Evolutionary conservation across 2,113 vertebrate genomes (phyloP), one percentile per base, ranked within the genome.

Genomic region (Hyaena hyaena): DNA sequence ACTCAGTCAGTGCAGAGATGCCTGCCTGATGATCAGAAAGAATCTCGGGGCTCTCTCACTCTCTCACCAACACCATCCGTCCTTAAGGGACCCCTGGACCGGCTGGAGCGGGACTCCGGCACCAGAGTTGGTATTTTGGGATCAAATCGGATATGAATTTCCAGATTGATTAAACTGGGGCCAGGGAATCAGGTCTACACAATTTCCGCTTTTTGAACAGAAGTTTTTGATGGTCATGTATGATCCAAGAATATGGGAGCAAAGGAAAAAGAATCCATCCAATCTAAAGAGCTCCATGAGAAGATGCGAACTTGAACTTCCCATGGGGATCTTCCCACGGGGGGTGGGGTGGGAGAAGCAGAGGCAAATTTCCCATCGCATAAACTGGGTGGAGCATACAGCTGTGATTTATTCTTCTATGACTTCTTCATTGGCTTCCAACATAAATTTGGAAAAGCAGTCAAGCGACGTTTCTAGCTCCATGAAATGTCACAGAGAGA

Each of bases 361-460:
- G 58, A 19, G 21, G 58, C 58, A 23, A 23, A 61, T 61, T 61
- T 23, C 58, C 58, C 21, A 9, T 61, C 21, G 23, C 58, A 61
- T 61, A 61, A 21, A 61, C 33, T 10, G 24, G 7, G 2, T 8
- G 10, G 5, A 4, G 69, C 48, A 14, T 16, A 10, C 1, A 12
- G 17, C 31, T 71, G 23, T 35, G 66, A 11, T 23, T 81, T 35
- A 61, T 21, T 43, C 21, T 21, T n/a, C 73, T 11, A 26, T 19
- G 23, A 35, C 65, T 48, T 61, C n/a, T 50, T 88, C 19, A 39
- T 21, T 39, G 65, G 26, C 28, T 58, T 45, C 63, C 39, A 58
- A 39, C 33, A 26, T 5, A 4, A 5, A 14, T 66, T 61, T 0
- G 1, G 23, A 31, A 7, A 4, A 39, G 53, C 5, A 10, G 12